Base-by-base conservation (phyloP, 1,140 invertebrate species). In the Paralvinella palmiformis region DNA sequence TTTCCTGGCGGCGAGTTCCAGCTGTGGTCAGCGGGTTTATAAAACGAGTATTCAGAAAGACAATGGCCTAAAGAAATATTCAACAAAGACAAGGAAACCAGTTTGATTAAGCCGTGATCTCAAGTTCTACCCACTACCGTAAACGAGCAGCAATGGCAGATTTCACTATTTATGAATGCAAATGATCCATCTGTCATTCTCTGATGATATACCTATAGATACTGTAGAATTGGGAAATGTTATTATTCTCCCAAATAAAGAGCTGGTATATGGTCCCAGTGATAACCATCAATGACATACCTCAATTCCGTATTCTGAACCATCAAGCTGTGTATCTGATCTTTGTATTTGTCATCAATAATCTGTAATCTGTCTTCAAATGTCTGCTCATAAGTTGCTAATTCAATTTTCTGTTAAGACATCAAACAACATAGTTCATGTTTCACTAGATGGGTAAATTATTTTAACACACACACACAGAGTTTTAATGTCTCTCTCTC, bases 271-370 rank as follows among this genome's bases (percentile, higher is more conserved):
- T n/a, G n/a, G 37, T 10, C n/a, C 10, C 10, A 10, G n/a, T 10
- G 37, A n/a, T 41, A n/a, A n/a, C n/a, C n/a, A 41, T 37, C 36
- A 22, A 50, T 10, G 20, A 59, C 66, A 63, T 63, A 76, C 73
- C 73, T 68, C 22, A 79, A 66, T 65, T 79, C 76, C 36, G 75
- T 72, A 59, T 78, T 79, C 59, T 77, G 71, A 20, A 64, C 72
- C 70, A 75, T 73, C 2, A 79, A 70, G 15, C 72, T 71, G 48
- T 77, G 63, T 31, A 79, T 73, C 55, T 71, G 71, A 20, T 69
- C 56, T 35, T 73, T 66, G 68, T 79, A 79, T 59, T 74, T 76
- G 33, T 74, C 73, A 62, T 79, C 77, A 1, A 79, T 72, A 50
- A 71, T 68, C 29, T 71, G 66, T 4, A 79, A 74, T 59, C 76